Base-by-base conservation (phyloP, 2,888 invertebrate genomes). In the Drosophila monieri region DNA sequence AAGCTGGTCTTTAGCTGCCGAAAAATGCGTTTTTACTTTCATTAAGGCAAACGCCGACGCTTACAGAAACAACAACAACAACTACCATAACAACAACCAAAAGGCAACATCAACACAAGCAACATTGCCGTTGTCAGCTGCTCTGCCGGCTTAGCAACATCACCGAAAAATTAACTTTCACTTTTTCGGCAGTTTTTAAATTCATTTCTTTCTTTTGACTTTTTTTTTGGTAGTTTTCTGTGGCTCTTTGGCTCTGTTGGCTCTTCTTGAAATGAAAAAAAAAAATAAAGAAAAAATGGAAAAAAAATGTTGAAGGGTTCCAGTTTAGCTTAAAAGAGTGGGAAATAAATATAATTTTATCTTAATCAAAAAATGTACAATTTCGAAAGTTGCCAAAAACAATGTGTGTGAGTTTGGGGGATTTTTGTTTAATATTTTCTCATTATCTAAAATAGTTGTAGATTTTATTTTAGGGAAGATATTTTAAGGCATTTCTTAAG, bases 121-220 rank as follows among this genome's bases (percentile, higher is more conserved):
- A 35, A 23, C 66, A 52, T 30, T 27, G 52, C 12, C 57, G 52
- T 27, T 57, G 69, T 39, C 72, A 46, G 65, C 67, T 56, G 72
- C 74, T 68, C 83, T 52, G 74, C 68, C 74, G 69, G 73, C 88
- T 79, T 78, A 77, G 84, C 87, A 78, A 81, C 85, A 84, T 80
- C 83, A 83, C 64, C 64, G n/a, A 69, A 80, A 84, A 85, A 75
- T 85, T 80, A 90, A 90, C 91, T 90, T 90, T 90, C 91, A 91
- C 91, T 91, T 90, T 90, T 90, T 91, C 89, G 90, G 90, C 89
- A 89, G 85, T 89, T 85, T 84, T 84, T 83, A 85, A 88, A 79
- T 84, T 85, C 84, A 86, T 84, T 85, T 85, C 83, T 85, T 83
- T 85, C 68, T 77, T 70, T 70, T 48, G 39, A 44, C 57, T 71